Evolutionary conservation across 2,888 invertebrate genomes (phyloP).

Genomic region (Ochropacha duplaris): DNA sequence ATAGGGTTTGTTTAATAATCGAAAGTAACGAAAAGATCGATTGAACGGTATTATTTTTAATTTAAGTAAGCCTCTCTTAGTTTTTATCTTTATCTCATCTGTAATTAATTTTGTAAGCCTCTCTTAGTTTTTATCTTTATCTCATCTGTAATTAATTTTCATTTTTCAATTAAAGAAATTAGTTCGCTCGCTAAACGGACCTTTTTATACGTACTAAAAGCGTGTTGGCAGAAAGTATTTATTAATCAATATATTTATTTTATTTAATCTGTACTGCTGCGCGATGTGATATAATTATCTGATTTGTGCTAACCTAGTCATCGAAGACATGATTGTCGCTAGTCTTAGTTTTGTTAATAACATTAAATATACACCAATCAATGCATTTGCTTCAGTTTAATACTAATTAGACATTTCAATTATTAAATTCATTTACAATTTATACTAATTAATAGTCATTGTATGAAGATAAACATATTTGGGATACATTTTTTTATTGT

Average conservation of each 20-base stretch:
- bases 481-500: conserved; percentile 12
- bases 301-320: conserved; percentile 62
- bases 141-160: conserved; percentile 38
- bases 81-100: conserved; percentile 25
- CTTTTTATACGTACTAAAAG: conserved; percentile 49
- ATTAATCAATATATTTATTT: conserved; percentile 16
- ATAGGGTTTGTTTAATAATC: conserved; percentile 34
- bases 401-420: conserved; percentile 34
- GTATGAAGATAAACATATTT: background rate
- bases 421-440: conserved; percentile 21
- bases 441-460: conserved; percentile 10
- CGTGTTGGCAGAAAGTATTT: conserved; percentile 23
- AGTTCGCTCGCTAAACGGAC: conserved; percentile 31
- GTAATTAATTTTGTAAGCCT: conserved; percentile 45
- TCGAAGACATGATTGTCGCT: conserved; percentile 42
- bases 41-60: conserved; percentile 33
- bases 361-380: conserved; percentile 39
- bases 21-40: conserved; percentile 47
- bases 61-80: conserved; percentile 34
- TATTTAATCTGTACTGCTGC: conserved; percentile 22
- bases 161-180: conserved; percentile 33
- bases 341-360: conserved; percentile 43
- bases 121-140: no score
- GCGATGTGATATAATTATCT: conserved; percentile 53
- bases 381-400: conserved; percentile 57